Conservation (phyloP, 2,797 vertebrate species). For the Lutjanus argentimaculatus region DNA sequence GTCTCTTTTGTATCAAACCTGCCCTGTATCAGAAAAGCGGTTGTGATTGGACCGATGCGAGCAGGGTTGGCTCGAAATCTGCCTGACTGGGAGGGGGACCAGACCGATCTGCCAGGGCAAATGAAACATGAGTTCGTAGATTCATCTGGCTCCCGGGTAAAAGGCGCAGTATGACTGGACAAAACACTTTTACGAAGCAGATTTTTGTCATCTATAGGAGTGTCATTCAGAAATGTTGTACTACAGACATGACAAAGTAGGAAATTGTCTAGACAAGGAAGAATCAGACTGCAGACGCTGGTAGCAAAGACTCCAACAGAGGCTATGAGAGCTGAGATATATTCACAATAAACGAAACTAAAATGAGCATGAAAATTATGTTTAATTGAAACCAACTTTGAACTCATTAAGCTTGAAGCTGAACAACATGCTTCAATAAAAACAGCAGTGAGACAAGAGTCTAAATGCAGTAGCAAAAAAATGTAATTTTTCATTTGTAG, state of each 20-base stretch:
- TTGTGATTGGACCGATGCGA: too few species aligned
- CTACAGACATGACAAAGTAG: not conserved
- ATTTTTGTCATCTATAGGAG: not conserved
- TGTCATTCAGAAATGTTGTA: not conserved
- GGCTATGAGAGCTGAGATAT: not conserved
- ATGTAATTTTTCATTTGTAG: not conserved
- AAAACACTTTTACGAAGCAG: not conserved
- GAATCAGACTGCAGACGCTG: not conserved
- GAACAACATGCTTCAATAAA: not conserved
- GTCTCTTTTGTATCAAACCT: too few species aligned
- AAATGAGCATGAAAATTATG: not conserved
- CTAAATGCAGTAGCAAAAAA: not conserved
- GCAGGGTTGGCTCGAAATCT: too few species aligned
- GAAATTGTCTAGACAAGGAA: not conserved
- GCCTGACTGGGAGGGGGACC: too few species aligned
- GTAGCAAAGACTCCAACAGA: not conserved
- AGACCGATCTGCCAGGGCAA: too few species aligned
- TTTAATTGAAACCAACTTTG: slow-evolving; percentile 17
- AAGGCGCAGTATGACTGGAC: not conserved
- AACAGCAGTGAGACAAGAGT: not conserved
- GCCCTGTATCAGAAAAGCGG: too few species aligned
- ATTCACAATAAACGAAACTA: not conserved
- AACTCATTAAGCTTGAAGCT: slow-evolving; percentile 23
- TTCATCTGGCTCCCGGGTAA: too few species aligned
- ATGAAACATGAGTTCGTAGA: too few species aligned